These are phyloP conservation scores for Phalacrocorax pelagicus DNA, from an alignment of 2,113 vertebrate species.

Conservation along the genomic window DNA sequence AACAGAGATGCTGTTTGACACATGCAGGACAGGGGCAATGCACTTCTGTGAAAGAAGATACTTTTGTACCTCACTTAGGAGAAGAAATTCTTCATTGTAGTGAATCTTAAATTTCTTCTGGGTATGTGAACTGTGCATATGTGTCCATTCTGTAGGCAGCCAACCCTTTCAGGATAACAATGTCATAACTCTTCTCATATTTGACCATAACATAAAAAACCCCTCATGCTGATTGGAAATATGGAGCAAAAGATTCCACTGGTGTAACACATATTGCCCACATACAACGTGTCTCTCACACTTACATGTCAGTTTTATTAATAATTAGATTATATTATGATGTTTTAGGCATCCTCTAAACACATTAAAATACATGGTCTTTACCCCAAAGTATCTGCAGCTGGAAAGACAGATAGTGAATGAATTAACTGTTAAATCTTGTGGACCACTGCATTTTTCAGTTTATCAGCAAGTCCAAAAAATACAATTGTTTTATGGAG, in stretches of 20 bases:
- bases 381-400: constrained; percentile 1
- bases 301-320: not conserved
- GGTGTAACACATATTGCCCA: not conserved
- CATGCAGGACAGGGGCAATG: not conserved
- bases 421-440: not conserved
- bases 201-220: not conserved
- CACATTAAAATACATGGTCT: not conserved
- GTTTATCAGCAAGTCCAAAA: constrained; percentile 2
- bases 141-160: not conserved
- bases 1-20: not conserved
- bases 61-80: not conserved
- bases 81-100: not conserved
- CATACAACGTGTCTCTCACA: not conserved
- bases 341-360: not conserved
- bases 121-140: not conserved
- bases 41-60: not conserved
- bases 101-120: not conserved
- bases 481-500: not conserved
- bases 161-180: not conserved
- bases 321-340: constrained; percentile 7
- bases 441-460: constrained; percentile 5
- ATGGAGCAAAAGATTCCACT: not conserved
- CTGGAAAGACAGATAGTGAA: constrained; percentile 19
- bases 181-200: not conserved
- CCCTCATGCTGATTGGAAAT: not conserved